Evolutionary conservation across 2,888 invertebrate species (phyloP).

Genomic region (Pollenia amentaria): DNA sequence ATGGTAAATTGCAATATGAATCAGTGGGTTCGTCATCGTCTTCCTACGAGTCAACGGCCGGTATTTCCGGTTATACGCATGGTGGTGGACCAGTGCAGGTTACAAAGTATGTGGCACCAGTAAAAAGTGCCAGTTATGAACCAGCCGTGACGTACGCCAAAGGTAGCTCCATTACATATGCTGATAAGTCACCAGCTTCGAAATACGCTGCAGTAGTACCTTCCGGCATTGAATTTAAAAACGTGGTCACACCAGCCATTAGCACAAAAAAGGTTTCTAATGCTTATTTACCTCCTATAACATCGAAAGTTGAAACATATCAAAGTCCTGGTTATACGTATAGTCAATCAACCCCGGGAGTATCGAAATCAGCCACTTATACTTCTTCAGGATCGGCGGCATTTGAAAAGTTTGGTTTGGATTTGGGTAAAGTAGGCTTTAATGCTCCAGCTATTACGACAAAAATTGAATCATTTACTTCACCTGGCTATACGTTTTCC

Average conservation of each 20-base stretch:
- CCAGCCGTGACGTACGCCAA: constrained; percentile 83
- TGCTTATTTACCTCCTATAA: constrained; percentile 80
- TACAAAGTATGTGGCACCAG: constrained; percentile 78
- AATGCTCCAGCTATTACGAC: constrained; percentile 82
- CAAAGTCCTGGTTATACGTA: constrained; percentile 79
- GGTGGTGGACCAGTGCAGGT: constrained; percentile 77
- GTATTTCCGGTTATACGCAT: constrained; percentile 80
- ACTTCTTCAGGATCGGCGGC: constrained; percentile 71
- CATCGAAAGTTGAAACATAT: constrained; percentile 77
- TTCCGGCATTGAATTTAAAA: constrained; percentile 86
- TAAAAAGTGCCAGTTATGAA: constrained; percentile 78
- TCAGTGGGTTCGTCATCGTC: constrained; percentile 80
- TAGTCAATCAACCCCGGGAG: constrained; percentile 77
- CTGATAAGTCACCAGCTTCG: constrained; percentile 83
- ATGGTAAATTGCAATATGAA: constrained; percentile 83
- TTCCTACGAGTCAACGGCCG: constrained; percentile 80
- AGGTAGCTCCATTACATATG: constrained; percentile 80
- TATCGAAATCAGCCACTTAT: constrained; percentile 79
- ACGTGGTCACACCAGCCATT: constrained; percentile 85
- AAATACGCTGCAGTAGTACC: constrained; percentile 83
- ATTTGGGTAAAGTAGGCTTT: constrained; percentile 73
- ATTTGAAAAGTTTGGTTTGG: constrained; percentile 49
- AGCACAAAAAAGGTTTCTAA: constrained; percentile 76
- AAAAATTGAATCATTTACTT: constrained; percentile 81
- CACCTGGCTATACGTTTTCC: constrained; percentile 85